Conservation (phyloP, 2,113 vertebrate species). For the Taxidea taxus region DNA sequence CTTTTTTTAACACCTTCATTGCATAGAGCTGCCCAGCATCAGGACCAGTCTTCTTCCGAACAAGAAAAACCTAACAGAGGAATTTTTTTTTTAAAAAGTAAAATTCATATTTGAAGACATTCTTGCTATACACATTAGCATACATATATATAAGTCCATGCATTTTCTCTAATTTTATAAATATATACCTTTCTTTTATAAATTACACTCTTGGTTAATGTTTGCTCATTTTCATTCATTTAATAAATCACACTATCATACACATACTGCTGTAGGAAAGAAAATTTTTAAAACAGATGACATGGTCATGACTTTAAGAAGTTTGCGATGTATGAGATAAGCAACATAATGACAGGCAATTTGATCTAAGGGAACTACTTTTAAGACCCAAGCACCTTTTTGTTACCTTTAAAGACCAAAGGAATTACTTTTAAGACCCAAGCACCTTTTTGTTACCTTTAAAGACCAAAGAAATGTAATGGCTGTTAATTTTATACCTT, state of each 20-base stretch:
- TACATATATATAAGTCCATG: not conserved
- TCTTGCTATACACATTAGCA: not conserved
- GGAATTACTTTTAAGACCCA: not conserved
- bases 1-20: slow-evolving; percentile 99
- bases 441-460: not conserved
- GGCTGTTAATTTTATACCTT: not conserved
- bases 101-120: slow-evolving; percentile 25
- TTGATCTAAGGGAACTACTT: not conserved
- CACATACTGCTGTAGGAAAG: not conserved
- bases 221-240: slow-evolving; percentile 10
- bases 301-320: not conserved
- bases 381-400: not conserved
- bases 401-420: not conserved
- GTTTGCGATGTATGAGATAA: not conserved
- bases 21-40: slow-evolving; percentile 97
- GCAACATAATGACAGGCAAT: not conserved
- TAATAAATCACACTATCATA: slow-evolving; percentile 1
- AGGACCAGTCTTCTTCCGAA: slow-evolving; percentile 94
- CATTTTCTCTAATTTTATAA: slow-evolving; percentile 8
- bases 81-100: not conserved
- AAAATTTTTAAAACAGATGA: not conserved
- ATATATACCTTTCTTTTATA: not conserved
- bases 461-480: not conserved
- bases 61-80: slow-evolving; percentile 92
- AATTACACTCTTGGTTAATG: not conserved